Evolutionary conservation across 2,888 invertebrate genomes (phyloP).

Genomic region (Pelosia muscerda): DNA sequence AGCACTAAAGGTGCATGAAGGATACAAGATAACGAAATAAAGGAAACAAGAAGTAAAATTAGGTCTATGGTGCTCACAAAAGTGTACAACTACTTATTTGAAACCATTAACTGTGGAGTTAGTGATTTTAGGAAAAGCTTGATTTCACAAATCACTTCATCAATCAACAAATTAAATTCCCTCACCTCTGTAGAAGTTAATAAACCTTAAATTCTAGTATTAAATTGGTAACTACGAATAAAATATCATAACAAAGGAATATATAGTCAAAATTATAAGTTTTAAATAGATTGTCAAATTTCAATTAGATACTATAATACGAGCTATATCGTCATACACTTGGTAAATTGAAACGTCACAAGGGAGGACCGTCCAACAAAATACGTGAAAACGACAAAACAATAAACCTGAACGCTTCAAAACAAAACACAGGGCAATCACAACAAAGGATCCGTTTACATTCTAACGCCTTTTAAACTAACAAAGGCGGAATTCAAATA

Average conservation of each 20-base stretch:
- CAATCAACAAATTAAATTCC: too few relatives aligned
- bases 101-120: too few relatives aligned
- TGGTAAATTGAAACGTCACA: constrained; percentile 49
- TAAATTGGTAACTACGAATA: not conserved
- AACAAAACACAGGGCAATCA: constrained; percentile 77
- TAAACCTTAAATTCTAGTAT: not conserved
- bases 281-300: not conserved
- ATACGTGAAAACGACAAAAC: constrained; percentile 53
- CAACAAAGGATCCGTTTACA: constrained; percentile 83
- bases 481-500: constrained; percentile 86
- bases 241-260: not conserved
- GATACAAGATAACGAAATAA: too few relatives aligned
- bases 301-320: not conserved
- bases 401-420: constrained; percentile 51
- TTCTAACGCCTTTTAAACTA: constrained; percentile 85
- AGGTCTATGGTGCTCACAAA: too few relatives aligned
- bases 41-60: not conserved
- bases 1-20: not conserved
- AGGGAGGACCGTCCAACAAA: constrained; percentile 30
- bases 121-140: too few relatives aligned
- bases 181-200: too few relatives aligned
- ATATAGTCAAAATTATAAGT: not conserved
- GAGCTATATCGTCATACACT: constrained; percentile 5
- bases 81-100: too few relatives aligned
- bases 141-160: too few relatives aligned